A percentile compares a stretch with the other conserved stretches of the same genome.
phyloP scores from a whole-genome alignment of 1,140 invertebrate species.

The Micrasema minimum region DNA sequence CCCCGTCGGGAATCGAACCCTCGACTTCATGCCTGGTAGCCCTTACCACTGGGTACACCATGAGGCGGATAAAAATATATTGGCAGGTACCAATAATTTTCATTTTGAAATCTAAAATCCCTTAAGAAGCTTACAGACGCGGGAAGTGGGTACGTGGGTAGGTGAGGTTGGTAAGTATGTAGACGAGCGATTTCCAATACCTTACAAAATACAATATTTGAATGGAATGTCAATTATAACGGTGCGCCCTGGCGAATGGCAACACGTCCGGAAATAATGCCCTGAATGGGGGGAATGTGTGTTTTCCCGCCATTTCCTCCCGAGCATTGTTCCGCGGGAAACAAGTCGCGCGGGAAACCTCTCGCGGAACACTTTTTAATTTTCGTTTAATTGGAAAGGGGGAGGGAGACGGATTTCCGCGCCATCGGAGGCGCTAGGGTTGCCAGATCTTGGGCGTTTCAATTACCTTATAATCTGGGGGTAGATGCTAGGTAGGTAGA shows the following conservation, averaged over 20 bases:
- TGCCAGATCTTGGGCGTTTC: no score
- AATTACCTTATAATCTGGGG: no score
- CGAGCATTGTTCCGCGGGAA: constrained; percentile 14
- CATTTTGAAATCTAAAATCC: no score
- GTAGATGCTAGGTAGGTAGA: no score
- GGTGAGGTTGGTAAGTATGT: no score
- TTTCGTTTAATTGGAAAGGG: constrained; percentile 34
- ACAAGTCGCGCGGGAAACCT: constrained; percentile 24
- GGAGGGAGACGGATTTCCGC: constrained; percentile 24
- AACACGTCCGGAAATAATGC: constrained; percentile 54
- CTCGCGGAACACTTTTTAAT: constrained; percentile 33
- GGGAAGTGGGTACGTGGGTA: no score
- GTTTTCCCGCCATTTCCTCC: not conserved
- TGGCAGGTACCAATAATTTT: no score
- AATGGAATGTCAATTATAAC: constrained; percentile 55
- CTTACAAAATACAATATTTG: constrained; percentile 52
- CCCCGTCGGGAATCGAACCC: no score
- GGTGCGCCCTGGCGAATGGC: constrained; percentile 52
- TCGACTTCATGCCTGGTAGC: no score
- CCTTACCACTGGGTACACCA: no score
- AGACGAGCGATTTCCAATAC: constrained; percentile 38
- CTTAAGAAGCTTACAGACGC: no score
- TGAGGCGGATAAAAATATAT: no score
- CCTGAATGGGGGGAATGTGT: constrained; percentile 40
- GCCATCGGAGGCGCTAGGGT: constrained; percentile 12